Conservation (phyloP, 2,888 invertebrate species). For the Rhamnusium bicolor region DNA sequence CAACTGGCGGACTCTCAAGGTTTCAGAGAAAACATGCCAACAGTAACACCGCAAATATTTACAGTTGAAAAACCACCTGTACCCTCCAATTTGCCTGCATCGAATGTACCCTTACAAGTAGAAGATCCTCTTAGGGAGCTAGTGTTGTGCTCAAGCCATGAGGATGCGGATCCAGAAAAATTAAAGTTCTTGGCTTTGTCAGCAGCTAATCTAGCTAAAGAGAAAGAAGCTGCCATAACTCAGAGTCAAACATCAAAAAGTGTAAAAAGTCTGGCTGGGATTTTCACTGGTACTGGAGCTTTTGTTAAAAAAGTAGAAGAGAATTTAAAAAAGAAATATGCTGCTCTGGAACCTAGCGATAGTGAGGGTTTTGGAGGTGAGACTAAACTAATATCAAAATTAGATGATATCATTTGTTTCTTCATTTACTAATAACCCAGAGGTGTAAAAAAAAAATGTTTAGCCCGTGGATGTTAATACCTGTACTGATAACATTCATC, state of each 20-base stretch:
- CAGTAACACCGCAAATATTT: slow-evolving; percentile 3
- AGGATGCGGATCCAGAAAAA: slow-evolving; percentile 69
- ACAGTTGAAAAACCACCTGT: slow-evolving; percentile 32
- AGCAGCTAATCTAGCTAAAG: slow-evolving; percentile 75
- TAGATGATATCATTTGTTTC: no score
- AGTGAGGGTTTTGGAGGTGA: slow-evolving; percentile 77
- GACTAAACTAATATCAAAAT: no score
- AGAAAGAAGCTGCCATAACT: slow-evolving; percentile 68
- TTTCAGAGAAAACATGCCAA: slow-evolving; percentile 30
- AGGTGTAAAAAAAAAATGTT: no score
- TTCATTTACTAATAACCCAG: no score
- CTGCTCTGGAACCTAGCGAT: slow-evolving; percentile 76
- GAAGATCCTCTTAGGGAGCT: slow-evolving; percentile 79
- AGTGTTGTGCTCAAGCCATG: slow-evolving; percentile 74
- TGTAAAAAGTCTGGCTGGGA: slow-evolving; percentile 67
- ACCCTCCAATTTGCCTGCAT: slow-evolving; percentile 37
- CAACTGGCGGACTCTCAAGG: slow-evolving; percentile 64
- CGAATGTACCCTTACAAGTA: slow-evolving; percentile 36
- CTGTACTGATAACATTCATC: no score
- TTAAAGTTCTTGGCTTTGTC: slow-evolving; percentile 76
- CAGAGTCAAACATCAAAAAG: slow-evolving; percentile 51
- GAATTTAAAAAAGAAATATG: slow-evolving; percentile 66
- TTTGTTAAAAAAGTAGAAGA: slow-evolving; percentile 68
- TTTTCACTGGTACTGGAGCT: slow-evolving; percentile 68
- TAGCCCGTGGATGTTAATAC: no score